Conservation (phyloP, 2,113 vertebrate species). For the Rutilus rutilus region DNA sequence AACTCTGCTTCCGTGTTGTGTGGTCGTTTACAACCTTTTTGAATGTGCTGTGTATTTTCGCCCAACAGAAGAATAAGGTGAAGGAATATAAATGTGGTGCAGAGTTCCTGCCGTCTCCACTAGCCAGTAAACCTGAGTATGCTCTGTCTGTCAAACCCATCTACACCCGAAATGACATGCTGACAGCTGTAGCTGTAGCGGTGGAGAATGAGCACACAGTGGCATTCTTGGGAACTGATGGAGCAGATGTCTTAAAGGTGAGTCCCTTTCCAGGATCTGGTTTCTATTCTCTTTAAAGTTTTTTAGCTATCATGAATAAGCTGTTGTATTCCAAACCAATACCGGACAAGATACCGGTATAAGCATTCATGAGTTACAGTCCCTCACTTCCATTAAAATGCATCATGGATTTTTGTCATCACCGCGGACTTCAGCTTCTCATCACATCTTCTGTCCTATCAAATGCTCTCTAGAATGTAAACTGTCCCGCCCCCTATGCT, state of each 20-base stretch:
- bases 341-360: too few species aligned
- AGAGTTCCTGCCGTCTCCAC: slow-evolving; percentile 89
- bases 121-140: slow-evolving; percentile 82
- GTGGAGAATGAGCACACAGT: slow-evolving; percentile 83
- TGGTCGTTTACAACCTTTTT: not conserved
- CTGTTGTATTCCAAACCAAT: too few species aligned
- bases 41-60: slow-evolving; percentile 55
- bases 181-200: slow-evolving; percentile 85
- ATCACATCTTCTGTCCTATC: too few species aligned
- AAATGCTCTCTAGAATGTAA: too few species aligned
- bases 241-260: slow-evolving; percentile 85
- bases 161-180: slow-evolving; percentile 67
- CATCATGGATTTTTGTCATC: too few species aligned
- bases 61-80: slow-evolving; percentile 46
- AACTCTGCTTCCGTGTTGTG: not conserved
- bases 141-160: slow-evolving; percentile 75
- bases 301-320: too few species aligned
- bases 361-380: too few species aligned
- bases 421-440: too few species aligned
- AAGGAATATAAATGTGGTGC: slow-evolving; percentile 81
- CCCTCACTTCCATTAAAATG: too few species aligned
- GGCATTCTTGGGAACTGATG: slow-evolving; percentile 86
- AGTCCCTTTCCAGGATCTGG: not conserved
- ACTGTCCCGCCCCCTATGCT: too few species aligned
- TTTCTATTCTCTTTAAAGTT: not conserved